These are phyloP conservation scores for Bursaphelenchus okinawaensis DNA, from an alignment of 2,888 invertebrate genomes.

Conservation along the genomic window DNA sequence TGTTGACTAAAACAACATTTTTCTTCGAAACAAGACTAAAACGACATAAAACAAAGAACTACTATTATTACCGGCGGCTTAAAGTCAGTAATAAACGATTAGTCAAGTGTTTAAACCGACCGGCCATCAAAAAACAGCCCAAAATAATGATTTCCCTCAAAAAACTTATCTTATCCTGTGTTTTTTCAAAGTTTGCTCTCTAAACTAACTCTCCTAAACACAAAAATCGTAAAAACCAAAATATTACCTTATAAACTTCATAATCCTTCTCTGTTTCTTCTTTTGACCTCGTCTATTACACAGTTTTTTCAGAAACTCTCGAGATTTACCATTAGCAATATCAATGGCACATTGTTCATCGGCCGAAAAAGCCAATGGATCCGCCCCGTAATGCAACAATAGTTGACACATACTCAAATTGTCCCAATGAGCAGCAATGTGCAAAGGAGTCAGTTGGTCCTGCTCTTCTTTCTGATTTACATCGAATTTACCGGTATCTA, in stretches of 20 bases:
- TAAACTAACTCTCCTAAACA: too few relatives aligned
- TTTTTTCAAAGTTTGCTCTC: too few relatives aligned
- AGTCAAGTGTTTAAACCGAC: background rate
- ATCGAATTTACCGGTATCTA: slow-evolving; percentile 22
- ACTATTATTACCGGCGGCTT: background rate
- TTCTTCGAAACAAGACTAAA: too few relatives aligned
- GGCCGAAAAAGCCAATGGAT: slow-evolving; percentile 31
- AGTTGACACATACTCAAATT: slow-evolving; percentile 49
- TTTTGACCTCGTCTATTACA: background rate
- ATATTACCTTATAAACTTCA: slow-evolving; percentile 6
- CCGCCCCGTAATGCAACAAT: slow-evolving; percentile 40
- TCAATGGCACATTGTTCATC: slow-evolving; percentile 29
- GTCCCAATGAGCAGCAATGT: slow-evolving; percentile 45
- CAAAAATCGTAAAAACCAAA: background rate
- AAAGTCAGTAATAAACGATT: too few relatives aligned
- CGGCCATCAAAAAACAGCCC: background rate
- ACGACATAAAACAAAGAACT: too few relatives aligned
- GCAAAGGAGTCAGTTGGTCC: slow-evolving; percentile 41
- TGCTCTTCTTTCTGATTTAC: slow-evolving; percentile 22
- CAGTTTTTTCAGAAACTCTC: slow-evolving; percentile 14
- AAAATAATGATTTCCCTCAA: background rate
- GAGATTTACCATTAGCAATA: slow-evolving; percentile 1
- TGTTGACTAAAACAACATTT: too few relatives aligned
- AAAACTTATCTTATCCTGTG: too few relatives aligned
- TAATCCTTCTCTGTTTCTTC: slow-evolving; percentile 1